Percentiles rank a stretch among this genome's conserved stretches.
phyloP scores from a whole-genome alignment of 2,797 vertebrate genomes.

The Schizopygopsis malacanthus region DNA sequence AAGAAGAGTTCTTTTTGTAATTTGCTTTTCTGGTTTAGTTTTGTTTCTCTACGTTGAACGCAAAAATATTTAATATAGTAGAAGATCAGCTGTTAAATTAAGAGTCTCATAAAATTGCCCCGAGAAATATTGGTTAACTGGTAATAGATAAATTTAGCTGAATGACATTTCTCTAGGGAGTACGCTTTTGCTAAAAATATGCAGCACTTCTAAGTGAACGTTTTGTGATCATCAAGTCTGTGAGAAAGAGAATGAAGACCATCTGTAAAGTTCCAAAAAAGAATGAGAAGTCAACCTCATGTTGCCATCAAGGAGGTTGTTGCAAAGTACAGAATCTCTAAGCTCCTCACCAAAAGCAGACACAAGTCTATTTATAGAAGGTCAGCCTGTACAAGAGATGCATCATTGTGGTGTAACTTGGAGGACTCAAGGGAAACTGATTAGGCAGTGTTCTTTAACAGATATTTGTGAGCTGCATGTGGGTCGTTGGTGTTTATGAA shows the following conservation, averaged over 20 bases:
- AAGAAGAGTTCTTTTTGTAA: neutral
- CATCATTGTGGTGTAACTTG: conserved; percentile 62
- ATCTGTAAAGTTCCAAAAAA: conserved; percentile 56
- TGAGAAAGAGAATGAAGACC: conserved; percentile 28
- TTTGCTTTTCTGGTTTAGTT: neutral
- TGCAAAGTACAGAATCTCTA: conserved; percentile 72
- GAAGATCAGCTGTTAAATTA: neutral
- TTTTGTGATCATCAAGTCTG: conserved; percentile 17
- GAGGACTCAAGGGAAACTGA: conserved; percentile 55
- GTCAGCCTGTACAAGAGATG: conserved; percentile 52
- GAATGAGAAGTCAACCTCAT: conserved; percentile 45
- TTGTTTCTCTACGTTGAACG: neutral
- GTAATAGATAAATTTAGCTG: neutral
- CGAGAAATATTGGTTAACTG: neutral
- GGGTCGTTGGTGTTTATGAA: conserved; percentile 41
- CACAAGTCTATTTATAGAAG: conserved; percentile 68
- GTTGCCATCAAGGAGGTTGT: conserved; percentile 51
- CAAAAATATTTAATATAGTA: neutral
- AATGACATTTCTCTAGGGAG: neutral
- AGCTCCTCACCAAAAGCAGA: conserved; percentile 64
- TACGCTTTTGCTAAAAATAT: conserved; percentile 4
- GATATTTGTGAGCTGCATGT: conserved; percentile 48
- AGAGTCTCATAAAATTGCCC: neutral
- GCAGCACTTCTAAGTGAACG: neutral
- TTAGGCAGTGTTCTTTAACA: conserved; percentile 57